Evolutionary conservation across 1,140 invertebrate genomes (phyloP).

Genomic region (Sinonovacula constricta): DNA sequence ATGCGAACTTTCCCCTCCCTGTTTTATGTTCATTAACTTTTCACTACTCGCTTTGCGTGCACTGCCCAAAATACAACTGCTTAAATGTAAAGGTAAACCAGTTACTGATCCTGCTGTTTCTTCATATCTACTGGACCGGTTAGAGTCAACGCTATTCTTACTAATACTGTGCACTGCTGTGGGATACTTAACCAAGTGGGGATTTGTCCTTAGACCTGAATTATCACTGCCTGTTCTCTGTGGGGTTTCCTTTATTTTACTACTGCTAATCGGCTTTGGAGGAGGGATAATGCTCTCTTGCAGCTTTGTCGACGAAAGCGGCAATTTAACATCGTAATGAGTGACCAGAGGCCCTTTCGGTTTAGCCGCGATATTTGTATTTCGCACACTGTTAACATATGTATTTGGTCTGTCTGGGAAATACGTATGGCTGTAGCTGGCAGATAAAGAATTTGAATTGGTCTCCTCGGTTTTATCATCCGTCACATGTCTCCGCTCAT

Average conservation of each 20-base stretch:
- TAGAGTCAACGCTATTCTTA: too few species aligned
- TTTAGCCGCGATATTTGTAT: too few species aligned
- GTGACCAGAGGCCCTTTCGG: too few species aligned
- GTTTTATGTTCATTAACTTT: slow-evolving; percentile 13
- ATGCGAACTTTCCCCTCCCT: slow-evolving; percentile 15
- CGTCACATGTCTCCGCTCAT: too few species aligned
- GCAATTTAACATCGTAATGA: slow-evolving; percentile 32
- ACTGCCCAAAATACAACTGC: neutral
- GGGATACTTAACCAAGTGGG: neutral
- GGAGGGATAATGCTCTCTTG: slow-evolving; percentile 8
- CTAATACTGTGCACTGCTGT: neutral
- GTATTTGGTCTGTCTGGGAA: too few species aligned
- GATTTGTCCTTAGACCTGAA: slow-evolving; percentile 15
- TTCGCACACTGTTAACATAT: too few species aligned
- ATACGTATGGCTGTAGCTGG: too few species aligned
- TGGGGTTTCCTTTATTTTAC: slow-evolving; percentile 23
- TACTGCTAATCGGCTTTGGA: slow-evolving; percentile 11
- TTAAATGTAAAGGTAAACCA: slow-evolving; percentile 13
- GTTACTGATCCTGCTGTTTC: too few species aligned
- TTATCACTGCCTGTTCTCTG: slow-evolving; percentile 8
- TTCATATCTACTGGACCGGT: too few species aligned
- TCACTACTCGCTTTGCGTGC: neutral
- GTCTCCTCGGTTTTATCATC: too few species aligned
- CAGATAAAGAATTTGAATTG: too few species aligned
- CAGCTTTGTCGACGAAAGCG: neutral